These are phyloP conservation scores for Huso huso DNA, from an alignment of 2,797 vertebrate species.

Conservation along the genomic window DNA sequence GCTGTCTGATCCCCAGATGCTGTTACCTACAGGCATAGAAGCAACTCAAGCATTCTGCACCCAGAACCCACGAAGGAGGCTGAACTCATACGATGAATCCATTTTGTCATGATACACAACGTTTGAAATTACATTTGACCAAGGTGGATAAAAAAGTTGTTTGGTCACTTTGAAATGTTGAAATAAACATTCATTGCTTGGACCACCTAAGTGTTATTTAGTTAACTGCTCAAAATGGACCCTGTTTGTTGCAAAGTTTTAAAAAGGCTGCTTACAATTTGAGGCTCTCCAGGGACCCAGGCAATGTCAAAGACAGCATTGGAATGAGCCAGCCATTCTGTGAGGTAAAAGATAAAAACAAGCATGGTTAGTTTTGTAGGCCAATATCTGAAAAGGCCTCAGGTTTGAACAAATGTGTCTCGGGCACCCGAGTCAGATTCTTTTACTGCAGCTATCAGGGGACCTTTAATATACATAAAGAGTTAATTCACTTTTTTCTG, in stretches of 20 bases:
- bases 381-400: neutral
- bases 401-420: neutral
- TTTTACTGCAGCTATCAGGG: too few relatives aligned
- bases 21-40: constrained; percentile 69
- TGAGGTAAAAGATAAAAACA: constrained; percentile 22
- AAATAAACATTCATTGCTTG: too few relatives aligned
- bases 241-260: neutral
- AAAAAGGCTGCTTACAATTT: constrained; percentile 65
- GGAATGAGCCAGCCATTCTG: constrained; percentile 92
- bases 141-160: too few relatives aligned
- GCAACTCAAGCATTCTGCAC: neutral
- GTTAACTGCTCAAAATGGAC: too few relatives aligned
- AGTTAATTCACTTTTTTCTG: too few relatives aligned
- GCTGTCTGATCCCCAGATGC: constrained; percentile 93
- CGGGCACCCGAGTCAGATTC: too few relatives aligned
- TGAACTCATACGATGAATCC: neutral
- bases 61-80: neutral
- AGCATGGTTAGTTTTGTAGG: neutral
- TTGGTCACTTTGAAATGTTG: too few relatives aligned
- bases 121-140: too few relatives aligned
- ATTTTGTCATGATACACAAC: neutral
- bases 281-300: constrained; percentile 85
- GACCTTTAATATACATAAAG: too few relatives aligned
- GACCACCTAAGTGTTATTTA: too few relatives aligned
- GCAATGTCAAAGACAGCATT: constrained; percentile 95